A percentile compares a stretch with the other conserved stretches of the same genome.
Evolutionary conservation across 2,888 invertebrate species (phyloP).

Genomic region (Aricia artaxerxes): DNA sequence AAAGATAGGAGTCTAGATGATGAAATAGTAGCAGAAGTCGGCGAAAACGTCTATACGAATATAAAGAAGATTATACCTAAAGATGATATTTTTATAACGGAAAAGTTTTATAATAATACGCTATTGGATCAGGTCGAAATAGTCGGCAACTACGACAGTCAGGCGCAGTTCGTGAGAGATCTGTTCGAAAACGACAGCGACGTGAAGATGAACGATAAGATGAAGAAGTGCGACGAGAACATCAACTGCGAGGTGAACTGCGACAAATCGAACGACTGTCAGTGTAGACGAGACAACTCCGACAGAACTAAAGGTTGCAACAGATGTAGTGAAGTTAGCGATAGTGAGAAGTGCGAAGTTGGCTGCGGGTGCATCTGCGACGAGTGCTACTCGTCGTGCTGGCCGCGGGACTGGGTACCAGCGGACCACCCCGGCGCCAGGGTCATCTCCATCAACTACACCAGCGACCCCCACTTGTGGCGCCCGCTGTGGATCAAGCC

Average conservation of each 20-base stretch:
- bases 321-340: background rate
- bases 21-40: slow-evolving; percentile 39
- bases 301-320: slow-evolving; percentile 34
- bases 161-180: slow-evolving; percentile 66
- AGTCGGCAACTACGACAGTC: slow-evolving; percentile 60
- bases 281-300: slow-evolving; percentile 17
- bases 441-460: slow-evolving; percentile 90
- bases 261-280: slow-evolving; percentile 24
- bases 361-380: slow-evolving; percentile 72
- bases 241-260: slow-evolving; percentile 41
- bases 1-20: slow-evolving; percentile 34
- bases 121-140: slow-evolving; percentile 54
- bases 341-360: slow-evolving; percentile 50
- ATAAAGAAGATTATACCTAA: slow-evolving; percentile 54
- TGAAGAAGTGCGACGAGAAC: slow-evolving; percentile 37
- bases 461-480: slow-evolving; percentile 89
- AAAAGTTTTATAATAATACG: slow-evolving; percentile 65
- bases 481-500: slow-evolving; percentile 86
- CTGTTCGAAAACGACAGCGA: slow-evolving; percentile 55
- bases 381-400: slow-evolving; percentile 83
- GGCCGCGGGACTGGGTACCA: slow-evolving; percentile 94
- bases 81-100: slow-evolving; percentile 60
- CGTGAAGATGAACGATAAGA: slow-evolving; percentile 40
- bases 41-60: slow-evolving; percentile 50
- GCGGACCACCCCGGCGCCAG: slow-evolving; percentile 88